Conservation (phyloP, 2,888 invertebrate genomes). For the Conomelus anceps region DNA sequence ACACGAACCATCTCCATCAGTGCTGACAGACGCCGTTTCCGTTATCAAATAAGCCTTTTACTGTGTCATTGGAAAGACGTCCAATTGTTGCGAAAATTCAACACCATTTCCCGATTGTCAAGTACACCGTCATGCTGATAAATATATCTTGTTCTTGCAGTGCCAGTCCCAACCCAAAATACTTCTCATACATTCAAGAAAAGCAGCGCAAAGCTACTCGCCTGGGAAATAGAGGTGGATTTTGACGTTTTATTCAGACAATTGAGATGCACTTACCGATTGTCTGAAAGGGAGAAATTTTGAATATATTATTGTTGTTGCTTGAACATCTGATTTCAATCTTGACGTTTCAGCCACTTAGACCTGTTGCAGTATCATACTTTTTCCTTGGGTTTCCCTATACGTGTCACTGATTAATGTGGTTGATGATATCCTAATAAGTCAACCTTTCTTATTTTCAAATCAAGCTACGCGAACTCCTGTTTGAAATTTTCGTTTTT, state of each 20-base stretch:
- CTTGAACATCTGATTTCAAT: too few species aligned
- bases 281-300: too few species aligned
- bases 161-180: not conserved
- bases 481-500: too few species aligned
- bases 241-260: not conserved
- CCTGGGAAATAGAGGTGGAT: not conserved
- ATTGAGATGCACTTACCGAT: not conserved
- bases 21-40: not conserved
- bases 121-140: not conserved
- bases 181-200: not conserved
- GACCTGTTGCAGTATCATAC: too few species aligned
- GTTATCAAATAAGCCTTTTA: not conserved
- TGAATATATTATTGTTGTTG: too few species aligned
- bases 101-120: not conserved
- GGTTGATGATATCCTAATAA: too few species aligned
- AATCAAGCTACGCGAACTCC: too few species aligned
- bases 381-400: too few species aligned
- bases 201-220: not conserved
- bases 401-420: too few species aligned
- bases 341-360: too few species aligned
- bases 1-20: too few species aligned
- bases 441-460: too few species aligned
- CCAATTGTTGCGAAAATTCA: not conserved
- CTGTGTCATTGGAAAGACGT: not conserved
- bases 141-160: not conserved